Conservation (phyloP, 2,113 vertebrate species). For the Xenopus tropicalis region UCB_Xtro_10.0 CM004450.2:27330501-27331000, state of each 20-base stretch:
- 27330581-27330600: conserved; percentile 10
- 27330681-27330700: conserved; percentile 22
- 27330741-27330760: conserved; percentile 7
- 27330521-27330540: neutral
- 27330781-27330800: neutral
- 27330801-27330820: too few relatives aligned
- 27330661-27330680: conserved; percentile 35
- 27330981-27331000: too few relatives aligned
- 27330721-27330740: conserved; percentile 9
- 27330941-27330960: too few relatives aligned
- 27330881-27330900: too few relatives aligned
- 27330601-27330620: conserved; percentile 27
- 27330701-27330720: conserved; percentile 29
- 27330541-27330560: neutral
- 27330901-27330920: too few relatives aligned
- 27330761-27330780: neutral
- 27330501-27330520: too few relatives aligned
- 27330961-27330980: too few relatives aligned
- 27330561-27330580: neutral
- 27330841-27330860: too few relatives aligned
- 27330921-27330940: too few relatives aligned
- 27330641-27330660: conserved; percentile 13
- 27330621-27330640: conserved; percentile 36
- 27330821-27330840: too few relatives aligned
- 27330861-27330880: too few relatives aligned